Evolutionary conservation across 2,888 invertebrate genomes (phyloP).

Genomic region (Synanthedon myopaeformis): DNA sequence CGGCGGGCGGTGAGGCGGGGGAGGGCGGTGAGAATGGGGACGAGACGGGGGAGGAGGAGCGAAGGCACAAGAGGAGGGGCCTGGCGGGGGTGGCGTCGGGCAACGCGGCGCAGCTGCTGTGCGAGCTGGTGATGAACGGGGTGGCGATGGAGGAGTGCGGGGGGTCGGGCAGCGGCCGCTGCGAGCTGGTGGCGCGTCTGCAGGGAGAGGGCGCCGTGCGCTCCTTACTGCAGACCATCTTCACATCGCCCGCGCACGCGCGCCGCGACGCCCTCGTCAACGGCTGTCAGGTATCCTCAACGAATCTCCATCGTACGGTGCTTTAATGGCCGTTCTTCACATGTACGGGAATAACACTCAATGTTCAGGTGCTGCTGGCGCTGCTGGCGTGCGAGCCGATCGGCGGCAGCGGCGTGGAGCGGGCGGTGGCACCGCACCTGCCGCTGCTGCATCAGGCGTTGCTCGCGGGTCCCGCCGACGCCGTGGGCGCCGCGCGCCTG

Average conservation of each 20-base stretch:
- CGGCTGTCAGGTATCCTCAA: slow-evolving; percentile 78
- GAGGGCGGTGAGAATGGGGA: slow-evolving; percentile 13
- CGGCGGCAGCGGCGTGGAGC: slow-evolving; percentile 31
- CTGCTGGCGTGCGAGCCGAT: slow-evolving; percentile 9
- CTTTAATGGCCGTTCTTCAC: neutral
- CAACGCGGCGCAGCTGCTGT: slow-evolving; percentile 89
- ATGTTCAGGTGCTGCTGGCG: neutral
- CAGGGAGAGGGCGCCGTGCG: slow-evolving; percentile 22
- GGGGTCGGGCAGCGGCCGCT: neutral
- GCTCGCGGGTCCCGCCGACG: slow-evolving; percentile 61
- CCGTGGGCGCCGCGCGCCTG: slow-evolving; percentile 81
- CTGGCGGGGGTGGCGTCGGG: slow-evolving; percentile 81
- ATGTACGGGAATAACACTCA: slow-evolving; percentile 39
- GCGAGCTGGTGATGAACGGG: slow-evolving; percentile 77
- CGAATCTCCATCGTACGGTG: slow-evolving; percentile 47
- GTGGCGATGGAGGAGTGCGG: slow-evolving; percentile 25
- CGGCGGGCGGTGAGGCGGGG: slow-evolving; percentile 22
- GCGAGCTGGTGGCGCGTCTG: slow-evolving; percentile 9
- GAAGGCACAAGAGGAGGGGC: slow-evolving; percentile 3
- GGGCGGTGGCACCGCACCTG: slow-evolving; percentile 53
- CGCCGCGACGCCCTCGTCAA: slow-evolving; percentile 80
- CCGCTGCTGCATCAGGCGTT: slow-evolving; percentile 58
- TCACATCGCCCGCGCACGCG: slow-evolving; percentile 69
- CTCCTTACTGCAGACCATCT: slow-evolving; percentile 78
- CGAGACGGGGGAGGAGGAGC: slow-evolving; percentile 3